Base-by-base conservation (phyloP, 1,140 invertebrate species). In the Drosophila malerkotliana region DNA sequence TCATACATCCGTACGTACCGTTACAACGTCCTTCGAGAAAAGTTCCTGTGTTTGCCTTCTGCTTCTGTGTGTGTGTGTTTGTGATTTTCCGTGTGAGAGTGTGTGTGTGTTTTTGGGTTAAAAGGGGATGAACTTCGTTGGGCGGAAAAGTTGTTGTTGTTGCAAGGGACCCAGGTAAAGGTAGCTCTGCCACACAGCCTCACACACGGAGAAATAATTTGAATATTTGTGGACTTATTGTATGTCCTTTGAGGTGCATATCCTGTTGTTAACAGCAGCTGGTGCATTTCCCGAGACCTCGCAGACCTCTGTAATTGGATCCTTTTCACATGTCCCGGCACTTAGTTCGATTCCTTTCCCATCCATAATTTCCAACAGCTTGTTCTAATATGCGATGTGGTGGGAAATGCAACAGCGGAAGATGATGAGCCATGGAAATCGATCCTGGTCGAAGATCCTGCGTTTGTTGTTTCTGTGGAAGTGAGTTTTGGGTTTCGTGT, bases 281-380 rank as follows among this genome's bases (percentile, higher is more conserved):
- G 79, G 57, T 78, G 72, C 59, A 75, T 59, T 76, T 81, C 76
- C 76, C 66, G 34, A 21, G 32, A 49, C 63, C 37, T 21, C 32
- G 8, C 18, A 47, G 8, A 18, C 30, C 39, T 52, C 7, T 32
- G 82, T 85, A 85, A 85, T 79, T 67, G 78, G 82, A 85, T 74
- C 87, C 82, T 67, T 82, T 85, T 73, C 77, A 85, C 78, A 79
- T 82, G 63, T 7, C 30, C 39, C 62, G 81, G 45, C 81, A 85
- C 77, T 80, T 79, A 71, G 53, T 66, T 57, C 52, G 67, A 79
- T 79, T 37, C 62, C 37, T 37, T 18, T 72, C 56, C 44, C 54
- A n/a, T 66, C 41, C 66, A 84, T 84, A 84, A 84, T 77, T 84
- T 53, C 49, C 32, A 84, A 84, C 80, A 84, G 67, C 76, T 63